Evolutionary conservation across 2,113 vertebrate species (phyloP), one percentile per base, ranked within the genome.

Genomic region (Shinisaurus crocodilurus): DNA sequence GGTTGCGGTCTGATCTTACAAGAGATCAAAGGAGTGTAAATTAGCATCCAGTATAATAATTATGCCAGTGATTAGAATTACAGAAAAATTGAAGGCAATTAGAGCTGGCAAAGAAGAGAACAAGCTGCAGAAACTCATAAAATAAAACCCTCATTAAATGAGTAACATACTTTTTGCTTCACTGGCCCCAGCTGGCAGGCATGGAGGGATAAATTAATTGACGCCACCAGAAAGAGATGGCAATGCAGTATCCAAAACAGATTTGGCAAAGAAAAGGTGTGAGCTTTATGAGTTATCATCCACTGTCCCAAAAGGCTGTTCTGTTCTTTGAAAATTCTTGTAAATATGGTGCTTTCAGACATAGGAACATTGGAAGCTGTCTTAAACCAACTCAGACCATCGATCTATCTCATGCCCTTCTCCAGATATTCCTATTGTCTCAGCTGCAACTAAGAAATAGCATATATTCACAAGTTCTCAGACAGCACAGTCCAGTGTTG

Each of bases 1-100:
- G 94, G 16, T 18, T 88, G 40, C 75, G 82, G 18, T 72, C 70
- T 87, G n/a, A 91, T 86, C 20, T 37, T 29, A 29, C 3, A 92
- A 88, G 34, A 88, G 90, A 93, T 92, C 87, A 94, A 92, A 94
- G 92, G 72, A 91, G 20, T 87, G 25, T 83, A 27, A 25, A 89
- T 45, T 43, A 85, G 7, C 50, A 80, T 69, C 79, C 57, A 75
- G 65, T 81, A 88, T 81, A 85, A 54, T 81, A 92, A 92, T 90
- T 90, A 69, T 43, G 65, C 40, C 43, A 88, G n/a, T 90, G 45
- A 90, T 92, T 93, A 89, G 91, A 88, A 92, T 86, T 86, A 40
- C 82, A 70, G 2, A 74, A 45, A 93, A 86, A 88, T 5, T 32
- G 1, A 90, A 77, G 9, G 75, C 88, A 65, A 74, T 91, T 76